Base-by-base conservation (phyloP, 2,888 invertebrate species). In the Agriopis aurantiaria region DNA sequence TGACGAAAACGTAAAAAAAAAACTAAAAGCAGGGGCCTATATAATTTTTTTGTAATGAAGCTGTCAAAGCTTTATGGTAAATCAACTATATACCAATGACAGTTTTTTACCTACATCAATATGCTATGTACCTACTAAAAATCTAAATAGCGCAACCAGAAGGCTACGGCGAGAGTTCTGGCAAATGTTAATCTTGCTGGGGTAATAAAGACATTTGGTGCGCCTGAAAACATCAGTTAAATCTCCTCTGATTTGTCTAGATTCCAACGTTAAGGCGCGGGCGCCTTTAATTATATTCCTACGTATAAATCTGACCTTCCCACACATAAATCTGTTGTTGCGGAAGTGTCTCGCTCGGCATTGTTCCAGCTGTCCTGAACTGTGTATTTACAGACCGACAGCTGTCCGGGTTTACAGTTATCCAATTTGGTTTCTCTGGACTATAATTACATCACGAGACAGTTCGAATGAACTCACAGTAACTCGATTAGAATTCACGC, bases 351-450 rank as follows among this genome's bases (percentile, higher is more conserved):
- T 74, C 52, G 51, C 82, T 85, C 82, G 83, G 83, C 85, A 85
- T 84, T 82, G 82, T 85, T 85, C 86, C 86, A 86, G 82, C 74
- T 66, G 71, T 69, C 72, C 71, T 72, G 48, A 71, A 69, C 61
- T 33, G 60, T 74, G 76, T 81, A 81, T 85, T 83, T 83, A 82
- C 73, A 77, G 80, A 77, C 74, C 56, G 67, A 78, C 82, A 83
- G 80, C 82, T 81, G 86, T 72, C 77, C 69, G 67, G 62, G 68
- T 65, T 71, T 65, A 69, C 62, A 68, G 70, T 73, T 73, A 75
- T 74, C 69, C 69, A 49, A 41, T 41, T 43, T 49, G 53, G 45
- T 45, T 51, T 59, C 49, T 52, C 12, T 12, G 57, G 51, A 41
- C 43, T 45, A 43, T 53, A n/a, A 23, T 23, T 23, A 23, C 17